phyloP scores from a whole-genome alignment of 2,888 invertebrate genomes.

The Deilephila porcellus region DNA sequence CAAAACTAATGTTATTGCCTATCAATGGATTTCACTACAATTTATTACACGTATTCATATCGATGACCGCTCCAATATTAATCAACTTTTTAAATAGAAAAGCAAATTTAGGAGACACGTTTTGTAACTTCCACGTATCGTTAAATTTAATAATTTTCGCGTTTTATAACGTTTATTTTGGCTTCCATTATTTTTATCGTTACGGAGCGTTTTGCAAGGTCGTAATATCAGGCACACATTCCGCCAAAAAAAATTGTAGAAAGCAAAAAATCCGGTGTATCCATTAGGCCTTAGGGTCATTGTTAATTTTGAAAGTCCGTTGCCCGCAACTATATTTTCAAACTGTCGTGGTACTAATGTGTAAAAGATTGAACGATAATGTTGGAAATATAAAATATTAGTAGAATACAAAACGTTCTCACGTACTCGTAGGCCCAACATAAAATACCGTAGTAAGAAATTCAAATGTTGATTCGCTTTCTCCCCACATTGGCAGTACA shows the following conservation, averaged over 20 bases:
- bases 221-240: background rate
- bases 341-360: background rate
- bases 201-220: background rate
- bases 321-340: background rate
- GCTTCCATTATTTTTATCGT: constrained; percentile 22
- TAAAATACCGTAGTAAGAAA: constrained; percentile 24
- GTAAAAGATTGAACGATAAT: background rate
- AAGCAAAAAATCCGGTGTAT: background rate
- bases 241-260: constrained; percentile 8
- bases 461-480: constrained; percentile 29
- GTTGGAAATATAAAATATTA: background rate
- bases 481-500: constrained; percentile 42
- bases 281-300: constrained; percentile 6
- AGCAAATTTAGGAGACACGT: background rate
- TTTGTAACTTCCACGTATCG: constrained; percentile 10
- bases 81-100: constrained; percentile 3
- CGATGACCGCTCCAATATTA: background rate
- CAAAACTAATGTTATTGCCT: constrained; percentile 29
- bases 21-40: constrained; percentile 19
- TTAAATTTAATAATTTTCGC: constrained; percentile 22
- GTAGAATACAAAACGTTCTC: constrained; percentile 4
- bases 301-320: constrained; percentile 16
- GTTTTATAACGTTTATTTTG: constrained; percentile 8
- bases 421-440: constrained; percentile 1
- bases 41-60: constrained; percentile 1